phyloP scores from a whole-genome alignment of 2,113 vertebrate species.

The Campylorhamphus procurvoides region DNA sequence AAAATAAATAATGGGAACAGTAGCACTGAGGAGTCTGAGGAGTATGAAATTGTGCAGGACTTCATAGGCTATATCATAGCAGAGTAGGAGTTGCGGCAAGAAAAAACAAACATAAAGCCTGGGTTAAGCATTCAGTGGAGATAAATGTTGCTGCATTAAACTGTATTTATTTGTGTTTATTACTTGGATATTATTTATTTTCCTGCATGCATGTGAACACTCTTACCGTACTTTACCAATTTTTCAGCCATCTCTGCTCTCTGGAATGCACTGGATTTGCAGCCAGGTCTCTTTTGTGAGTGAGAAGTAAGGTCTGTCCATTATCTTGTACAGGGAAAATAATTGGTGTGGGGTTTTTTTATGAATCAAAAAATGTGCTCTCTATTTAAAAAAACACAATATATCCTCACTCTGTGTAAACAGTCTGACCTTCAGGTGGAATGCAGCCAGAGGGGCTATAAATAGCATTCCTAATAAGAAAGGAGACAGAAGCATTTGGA shows the following conservation, averaged over 20 bases:
- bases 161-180: neutral
- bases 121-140: neutral
- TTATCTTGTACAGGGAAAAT: constrained; percentile 36
- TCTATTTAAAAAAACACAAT: constrained; percentile 67
- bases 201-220: neutral
- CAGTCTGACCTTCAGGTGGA: constrained; percentile 73
- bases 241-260: neutral
- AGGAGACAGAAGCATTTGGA: constrained; percentile 6
- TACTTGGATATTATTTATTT: neutral
- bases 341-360: neutral
- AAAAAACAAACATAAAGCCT: neutral
- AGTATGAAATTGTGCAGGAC: neutral
- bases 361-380: constrained; percentile 60
- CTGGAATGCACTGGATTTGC: neutral
- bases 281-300: neutral
- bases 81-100: neutral
- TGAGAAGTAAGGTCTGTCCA: neutral
- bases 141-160: neutral
- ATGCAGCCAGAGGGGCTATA: constrained; percentile 66
- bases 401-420: constrained; percentile 72
- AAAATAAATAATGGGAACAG: neutral
- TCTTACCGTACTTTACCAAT: neutral
- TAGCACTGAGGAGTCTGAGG: neutral
- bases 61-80: neutral
- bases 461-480: constrained; percentile 64